phyloP scores from a whole-genome alignment of 2,113 vertebrate species.

The Semnornis frantzii region DNA sequence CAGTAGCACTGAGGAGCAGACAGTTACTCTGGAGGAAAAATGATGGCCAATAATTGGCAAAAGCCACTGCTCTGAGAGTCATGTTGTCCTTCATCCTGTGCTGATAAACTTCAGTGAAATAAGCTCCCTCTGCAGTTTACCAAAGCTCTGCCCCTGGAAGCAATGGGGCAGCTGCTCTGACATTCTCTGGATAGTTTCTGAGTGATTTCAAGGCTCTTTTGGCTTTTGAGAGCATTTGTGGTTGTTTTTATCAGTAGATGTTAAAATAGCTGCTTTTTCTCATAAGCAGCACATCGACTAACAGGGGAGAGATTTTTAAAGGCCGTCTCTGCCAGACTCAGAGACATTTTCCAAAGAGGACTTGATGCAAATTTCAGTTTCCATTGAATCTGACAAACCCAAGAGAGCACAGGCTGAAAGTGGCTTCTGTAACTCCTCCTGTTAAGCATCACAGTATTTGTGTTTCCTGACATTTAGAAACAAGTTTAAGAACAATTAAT shows the following conservation, averaged over 20 bases:
- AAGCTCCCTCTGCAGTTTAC: not conserved
- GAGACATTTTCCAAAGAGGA: not conserved
- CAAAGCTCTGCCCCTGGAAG: not conserved
- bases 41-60: not conserved
- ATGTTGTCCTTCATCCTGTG: not conserved
- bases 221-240: not conserved
- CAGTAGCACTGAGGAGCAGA: not conserved
- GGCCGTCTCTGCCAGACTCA: not conserved
- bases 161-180: not conserved
- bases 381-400: not conserved
- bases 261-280: conserved; percentile 43
- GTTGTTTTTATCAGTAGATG: not conserved
- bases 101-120: not conserved
- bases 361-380: not conserved
- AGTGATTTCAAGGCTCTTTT: conserved; percentile 51
- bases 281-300: not conserved
- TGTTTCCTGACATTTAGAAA: conserved; percentile 50
- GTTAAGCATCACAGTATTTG: not conserved
- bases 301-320: not conserved
- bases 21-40: not conserved
- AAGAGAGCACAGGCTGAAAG: not conserved
- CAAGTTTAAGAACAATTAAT: conserved; percentile 21
- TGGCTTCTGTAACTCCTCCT: not conserved
- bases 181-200: conserved; percentile 39
- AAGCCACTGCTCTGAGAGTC: not conserved